Evolutionary conservation across 2,888 invertebrate species (phyloP).

Genomic region (Harmothoe impar): DNA sequence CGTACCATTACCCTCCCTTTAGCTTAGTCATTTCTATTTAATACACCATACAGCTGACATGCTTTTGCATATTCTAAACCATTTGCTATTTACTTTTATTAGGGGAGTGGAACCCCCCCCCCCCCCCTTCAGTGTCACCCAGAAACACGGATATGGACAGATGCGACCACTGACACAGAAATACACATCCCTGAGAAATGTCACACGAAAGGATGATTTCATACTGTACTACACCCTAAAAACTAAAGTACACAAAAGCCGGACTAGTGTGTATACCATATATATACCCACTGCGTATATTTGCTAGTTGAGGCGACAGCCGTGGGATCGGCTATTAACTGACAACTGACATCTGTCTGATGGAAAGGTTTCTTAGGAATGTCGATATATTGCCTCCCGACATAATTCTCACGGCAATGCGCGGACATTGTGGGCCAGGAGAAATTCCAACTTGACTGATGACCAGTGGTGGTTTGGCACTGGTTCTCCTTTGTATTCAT

Average conservation of each 20-base stretch:
- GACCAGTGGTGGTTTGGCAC: not conserved
- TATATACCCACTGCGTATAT: not conserved
- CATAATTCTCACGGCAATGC: constrained; percentile 14
- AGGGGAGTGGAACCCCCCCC: too few species aligned
- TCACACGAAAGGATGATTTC: not conserved
- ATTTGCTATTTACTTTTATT: too few species aligned
- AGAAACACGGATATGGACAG: too few species aligned
- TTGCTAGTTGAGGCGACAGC: not conserved
- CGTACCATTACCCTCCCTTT: too few species aligned
- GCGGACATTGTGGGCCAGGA: not conserved
- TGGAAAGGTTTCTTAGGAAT: not conserved
- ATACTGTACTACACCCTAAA: not conserved
- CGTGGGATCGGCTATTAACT: not conserved
- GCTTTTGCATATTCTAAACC: too few species aligned
- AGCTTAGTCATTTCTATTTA: too few species aligned
- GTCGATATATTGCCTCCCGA: not conserved
- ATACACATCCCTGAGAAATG: too few species aligned
- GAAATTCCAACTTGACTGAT: constrained; percentile 4
- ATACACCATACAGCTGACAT: too few species aligned
- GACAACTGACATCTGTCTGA: not conserved
- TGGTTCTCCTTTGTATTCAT: not conserved
- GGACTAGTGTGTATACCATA: not conserved
- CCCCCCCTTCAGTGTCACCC: too few species aligned
- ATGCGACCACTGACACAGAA: too few species aligned
- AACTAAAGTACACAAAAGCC: not conserved